A percentile compares a stretch with the other conserved stretches of the same genome.
These are phyloP conservation scores for Epinotia bilunana DNA, from an alignment of 2,888 invertebrate species.

Conservation along the genomic window DNA sequence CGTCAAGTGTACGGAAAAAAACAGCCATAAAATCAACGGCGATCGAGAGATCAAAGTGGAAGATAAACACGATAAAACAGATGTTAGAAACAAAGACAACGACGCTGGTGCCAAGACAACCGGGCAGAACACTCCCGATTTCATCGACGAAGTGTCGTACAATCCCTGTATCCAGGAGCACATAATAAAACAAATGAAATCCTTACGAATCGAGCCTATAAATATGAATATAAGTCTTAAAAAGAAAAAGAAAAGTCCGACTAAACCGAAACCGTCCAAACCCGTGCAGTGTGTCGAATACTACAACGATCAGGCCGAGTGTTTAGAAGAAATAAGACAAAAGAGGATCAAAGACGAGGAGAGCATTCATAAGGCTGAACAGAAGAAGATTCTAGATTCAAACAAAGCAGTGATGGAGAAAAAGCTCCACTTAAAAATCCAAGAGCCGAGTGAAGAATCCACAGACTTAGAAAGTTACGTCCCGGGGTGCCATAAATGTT, in stretches of 20 bases:
- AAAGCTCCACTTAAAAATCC: constrained; percentile 64
- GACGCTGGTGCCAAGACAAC: constrained; percentile 69
- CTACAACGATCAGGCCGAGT: constrained; percentile 87
- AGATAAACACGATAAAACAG: constrained; percentile 75
- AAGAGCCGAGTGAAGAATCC: constrained; percentile 77
- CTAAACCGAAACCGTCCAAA: constrained; percentile 76
- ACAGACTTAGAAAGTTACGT: constrained; percentile 74
- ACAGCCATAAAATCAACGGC: constrained; percentile 73
- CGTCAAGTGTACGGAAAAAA: constrained; percentile 67
- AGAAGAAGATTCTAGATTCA: constrained; percentile 69
- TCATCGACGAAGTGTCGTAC: constrained; percentile 65
- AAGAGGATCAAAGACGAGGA: constrained; percentile 73
- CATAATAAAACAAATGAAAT: constrained; percentile 81
- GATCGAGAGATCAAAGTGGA: constrained; percentile 74
- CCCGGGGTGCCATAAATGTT: constrained; percentile 80
- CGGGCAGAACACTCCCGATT: constrained; percentile 60
- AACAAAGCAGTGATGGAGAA: constrained; percentile 70
- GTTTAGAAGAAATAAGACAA: constrained; percentile 80
- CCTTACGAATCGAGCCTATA: constrained; percentile 75
- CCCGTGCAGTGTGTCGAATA: constrained; percentile 81
- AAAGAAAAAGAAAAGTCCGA: constrained; percentile 72
- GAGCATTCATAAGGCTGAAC: constrained; percentile 68
- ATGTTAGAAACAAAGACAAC: constrained; percentile 70
- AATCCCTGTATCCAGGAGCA: constrained; percentile 79
- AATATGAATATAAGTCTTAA: constrained; percentile 72